Evolutionary conservation across 2,113 vertebrate species (phyloP).

Genomic region (Muntiacus reevesi): DNA sequence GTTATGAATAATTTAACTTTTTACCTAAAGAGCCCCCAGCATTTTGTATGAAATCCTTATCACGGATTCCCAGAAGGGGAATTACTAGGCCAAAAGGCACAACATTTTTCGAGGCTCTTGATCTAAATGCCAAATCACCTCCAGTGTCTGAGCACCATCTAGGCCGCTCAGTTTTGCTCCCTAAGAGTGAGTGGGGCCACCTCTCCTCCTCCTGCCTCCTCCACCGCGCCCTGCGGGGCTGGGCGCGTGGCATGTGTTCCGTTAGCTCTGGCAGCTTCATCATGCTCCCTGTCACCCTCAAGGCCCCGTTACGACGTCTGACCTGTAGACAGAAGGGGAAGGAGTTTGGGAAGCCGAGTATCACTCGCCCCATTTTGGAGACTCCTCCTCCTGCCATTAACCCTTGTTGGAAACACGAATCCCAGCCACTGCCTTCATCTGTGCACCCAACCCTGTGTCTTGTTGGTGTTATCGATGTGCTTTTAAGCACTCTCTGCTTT

Average conservation of each 20-base stretch:
- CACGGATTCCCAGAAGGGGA: neutral
- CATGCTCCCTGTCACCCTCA: neutral
- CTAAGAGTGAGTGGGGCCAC: fast-evolving
- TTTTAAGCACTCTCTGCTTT: neutral
- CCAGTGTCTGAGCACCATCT: neutral
- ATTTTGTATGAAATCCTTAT: neutral
- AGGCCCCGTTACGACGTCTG: fast-evolving
- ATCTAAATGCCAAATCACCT: neutral
- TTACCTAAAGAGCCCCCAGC: neutral
- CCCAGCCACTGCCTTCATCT: neutral
- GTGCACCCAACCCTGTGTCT: fast-evolving
- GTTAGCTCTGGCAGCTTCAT: neutral
- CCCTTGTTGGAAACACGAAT: fast-evolving
- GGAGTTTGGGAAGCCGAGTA: fast-evolving
- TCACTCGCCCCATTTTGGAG: neutral
- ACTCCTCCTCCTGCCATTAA: too few species aligned
- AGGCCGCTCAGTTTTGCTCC: neutral
- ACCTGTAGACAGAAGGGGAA: neutral
- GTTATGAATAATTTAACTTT: neutral
- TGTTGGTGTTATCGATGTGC: neutral
- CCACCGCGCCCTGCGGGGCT: fast-evolving
- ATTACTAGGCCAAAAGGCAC: neutral
- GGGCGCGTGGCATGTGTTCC: fast-evolving
- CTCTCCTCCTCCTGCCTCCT: neutral
- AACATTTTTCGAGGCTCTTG: neutral